phyloP scores from a whole-genome alignment of 2,113 vertebrate species.

The Fulica atra region DNA sequence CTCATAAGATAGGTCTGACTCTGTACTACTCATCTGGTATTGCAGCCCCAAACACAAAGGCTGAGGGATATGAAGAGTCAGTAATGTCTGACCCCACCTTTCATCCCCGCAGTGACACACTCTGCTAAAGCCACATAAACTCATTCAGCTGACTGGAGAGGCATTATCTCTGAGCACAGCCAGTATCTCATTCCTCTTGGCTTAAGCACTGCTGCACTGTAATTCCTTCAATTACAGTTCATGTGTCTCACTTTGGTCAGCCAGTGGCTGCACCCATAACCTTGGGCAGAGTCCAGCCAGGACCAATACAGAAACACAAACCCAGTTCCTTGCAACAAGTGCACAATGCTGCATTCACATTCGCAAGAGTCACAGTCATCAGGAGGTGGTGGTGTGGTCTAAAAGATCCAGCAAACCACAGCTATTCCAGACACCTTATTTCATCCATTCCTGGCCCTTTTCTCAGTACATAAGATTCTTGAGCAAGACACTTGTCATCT shows the following conservation, averaged over 20 bases:
- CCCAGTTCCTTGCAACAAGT: background rate
- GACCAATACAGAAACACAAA: background rate
- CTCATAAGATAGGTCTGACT: background rate
- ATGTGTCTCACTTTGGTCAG: background rate
- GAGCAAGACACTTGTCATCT: background rate
- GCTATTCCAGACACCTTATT: background rate
- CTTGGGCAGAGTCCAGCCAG: background rate
- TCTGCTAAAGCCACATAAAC: background rate
- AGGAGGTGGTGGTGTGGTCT: background rate
- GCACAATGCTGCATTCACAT: fast-evolving
- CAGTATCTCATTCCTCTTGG: background rate
- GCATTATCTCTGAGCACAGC: background rate
- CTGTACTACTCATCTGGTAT: background rate
- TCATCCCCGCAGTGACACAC: background rate
- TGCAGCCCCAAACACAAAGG: background rate
- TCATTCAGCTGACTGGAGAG: background rate
- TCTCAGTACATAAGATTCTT: background rate
- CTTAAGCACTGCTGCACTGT: background rate
- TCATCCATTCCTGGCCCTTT: background rate
- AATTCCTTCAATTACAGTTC: background rate
- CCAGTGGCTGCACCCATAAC: background rate
- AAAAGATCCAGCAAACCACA: background rate
- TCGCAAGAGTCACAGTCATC: background rate
- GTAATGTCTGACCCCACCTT: background rate
- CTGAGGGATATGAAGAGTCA: background rate